Base-by-base conservation (phyloP, 2,113 vertebrate genomes). In the Xiphophorus couchianus region DNA sequence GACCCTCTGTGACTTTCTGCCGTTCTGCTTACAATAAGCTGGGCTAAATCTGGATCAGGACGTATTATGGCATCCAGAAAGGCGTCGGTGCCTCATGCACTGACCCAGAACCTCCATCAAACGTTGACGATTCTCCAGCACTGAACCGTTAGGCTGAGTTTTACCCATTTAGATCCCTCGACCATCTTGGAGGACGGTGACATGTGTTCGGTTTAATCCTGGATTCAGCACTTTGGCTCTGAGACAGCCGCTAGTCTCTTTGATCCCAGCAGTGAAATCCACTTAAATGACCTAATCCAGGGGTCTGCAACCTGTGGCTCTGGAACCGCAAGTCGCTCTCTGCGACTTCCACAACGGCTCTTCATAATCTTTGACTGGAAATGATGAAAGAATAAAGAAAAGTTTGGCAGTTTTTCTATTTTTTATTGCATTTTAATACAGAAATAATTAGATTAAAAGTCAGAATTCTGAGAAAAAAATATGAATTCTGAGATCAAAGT, bases 221-320 rank as follows among this genome's bases (percentile, higher is more conserved):
- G 91, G 92, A 92, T 93, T 93, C 91, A 0, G 76, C 84, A 78
- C 89, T 91, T 91, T 91, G 87, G 81, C 70, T n/a, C 85, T 90
- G 78, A 86, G 84, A 81, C 91, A 94, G 92, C 90, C 93, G 92
- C 91, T 93, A 82, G 69, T 86, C 82, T 67, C 90, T 87, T 90
- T 94, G 88, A 94, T 93, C 90, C 92, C 88, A 80, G 70, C 76
- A 72, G 81, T 88, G 84, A 91, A 92, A 92, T 92, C 92, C 90
- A 93, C 90, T 90, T 92, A 92, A 83, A 89, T 87, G 60, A 86
- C 70, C 90, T 94, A 92, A 94, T 91, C 91, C 35, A 37, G 11
- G 35, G 35, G 35, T 37, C 35, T 37, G 35, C 35, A 37, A 37
- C 35, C 35, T 37, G 35, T 37, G 35, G 35, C 35, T 37, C 10